Evolutionary conservation across 2,113 vertebrate genomes (phyloP).

Genomic region (Donacobius atricapilla): DNA sequence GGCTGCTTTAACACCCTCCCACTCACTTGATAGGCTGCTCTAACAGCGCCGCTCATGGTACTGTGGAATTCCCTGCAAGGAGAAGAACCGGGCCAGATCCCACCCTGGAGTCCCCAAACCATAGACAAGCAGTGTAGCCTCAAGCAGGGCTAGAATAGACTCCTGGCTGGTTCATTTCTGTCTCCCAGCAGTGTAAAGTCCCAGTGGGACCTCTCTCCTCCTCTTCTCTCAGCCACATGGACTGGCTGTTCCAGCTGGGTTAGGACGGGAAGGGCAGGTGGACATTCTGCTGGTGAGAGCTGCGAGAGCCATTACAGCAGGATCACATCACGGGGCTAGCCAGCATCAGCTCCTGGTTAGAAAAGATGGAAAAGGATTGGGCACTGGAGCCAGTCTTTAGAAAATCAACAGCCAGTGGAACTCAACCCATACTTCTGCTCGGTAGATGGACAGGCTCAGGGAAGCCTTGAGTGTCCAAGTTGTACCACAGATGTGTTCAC

Average conservation of each 20-base stretch:
- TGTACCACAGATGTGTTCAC: neutral
- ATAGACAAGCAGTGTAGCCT: neutral
- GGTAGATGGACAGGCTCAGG: neutral
- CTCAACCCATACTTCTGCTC: neutral
- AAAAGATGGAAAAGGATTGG: neutral
- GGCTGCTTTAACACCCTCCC: neutral
- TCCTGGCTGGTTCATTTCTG: neutral
- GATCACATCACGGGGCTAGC: neutral
- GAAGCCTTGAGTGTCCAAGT: neutral
- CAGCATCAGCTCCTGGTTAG: neutral
- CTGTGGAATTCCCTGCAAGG: neutral
- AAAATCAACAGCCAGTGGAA: neutral
- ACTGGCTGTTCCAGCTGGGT: no score
- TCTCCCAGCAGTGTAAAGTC: neutral
- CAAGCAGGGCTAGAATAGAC: neutral
- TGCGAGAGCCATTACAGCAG: neutral
- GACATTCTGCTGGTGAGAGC: neutral
- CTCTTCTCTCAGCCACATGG: neutral
- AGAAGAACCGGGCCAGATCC: neutral
- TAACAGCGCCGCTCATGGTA: accelerated
- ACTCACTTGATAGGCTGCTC: neutral
- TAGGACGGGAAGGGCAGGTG: neutral
- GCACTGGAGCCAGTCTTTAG: neutral
- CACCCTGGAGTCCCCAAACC: neutral
- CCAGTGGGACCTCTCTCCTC: neutral